Evolutionary conservation across 1,140 invertebrate genomes (phyloP).

Genomic region (Pseudomyrmex flavicornis): DNA sequence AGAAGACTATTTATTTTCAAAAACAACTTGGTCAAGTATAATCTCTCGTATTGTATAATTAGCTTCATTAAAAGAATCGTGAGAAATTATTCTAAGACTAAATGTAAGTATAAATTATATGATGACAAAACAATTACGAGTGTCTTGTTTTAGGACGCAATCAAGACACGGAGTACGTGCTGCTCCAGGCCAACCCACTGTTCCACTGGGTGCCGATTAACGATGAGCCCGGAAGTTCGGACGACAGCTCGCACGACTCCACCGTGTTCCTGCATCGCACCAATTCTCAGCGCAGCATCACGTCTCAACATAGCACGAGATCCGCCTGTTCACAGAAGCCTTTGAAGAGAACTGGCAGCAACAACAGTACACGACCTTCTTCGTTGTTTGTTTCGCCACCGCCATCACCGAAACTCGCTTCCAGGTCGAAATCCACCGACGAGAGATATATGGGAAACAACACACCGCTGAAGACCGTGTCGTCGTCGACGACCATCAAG

Average conservation of each 20-base stretch:
- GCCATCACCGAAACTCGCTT: constrained; percentile 75
- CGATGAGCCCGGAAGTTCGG: constrained; percentile 74
- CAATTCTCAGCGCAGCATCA: constrained; percentile 82
- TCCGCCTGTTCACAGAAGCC: constrained; percentile 69
- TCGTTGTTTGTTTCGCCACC: constrained; percentile 79
- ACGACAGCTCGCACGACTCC: constrained; percentile 79
- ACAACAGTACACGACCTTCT: constrained; percentile 65
- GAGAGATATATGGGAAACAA: constrained; percentile 71
- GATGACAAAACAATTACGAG: neutral
- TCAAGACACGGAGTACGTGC: constrained; percentile 86
- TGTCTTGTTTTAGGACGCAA: constrained; percentile 65
- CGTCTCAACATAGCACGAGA: constrained; percentile 80
- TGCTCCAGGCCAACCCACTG: constrained; percentile 86
- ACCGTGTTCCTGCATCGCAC: constrained; percentile 79
- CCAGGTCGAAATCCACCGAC: constrained; percentile 78
- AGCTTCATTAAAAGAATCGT: neutral
- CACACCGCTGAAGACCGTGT: constrained; percentile 58
- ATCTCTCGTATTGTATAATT: neutral
- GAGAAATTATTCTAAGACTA: neutral
- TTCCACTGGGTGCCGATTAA: constrained; percentile 85
- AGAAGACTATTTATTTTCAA: neutral
- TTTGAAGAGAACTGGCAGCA: constrained; percentile 46
- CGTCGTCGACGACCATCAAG: constrained; percentile 29
- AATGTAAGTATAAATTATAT: neutral
- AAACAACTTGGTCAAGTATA: neutral